Percentiles rank a stretch among this genome's conserved stretches.
Conservation (phyloP, 2,113 vertebrate species). For the Porphyrio hochstetteri region DNA sequence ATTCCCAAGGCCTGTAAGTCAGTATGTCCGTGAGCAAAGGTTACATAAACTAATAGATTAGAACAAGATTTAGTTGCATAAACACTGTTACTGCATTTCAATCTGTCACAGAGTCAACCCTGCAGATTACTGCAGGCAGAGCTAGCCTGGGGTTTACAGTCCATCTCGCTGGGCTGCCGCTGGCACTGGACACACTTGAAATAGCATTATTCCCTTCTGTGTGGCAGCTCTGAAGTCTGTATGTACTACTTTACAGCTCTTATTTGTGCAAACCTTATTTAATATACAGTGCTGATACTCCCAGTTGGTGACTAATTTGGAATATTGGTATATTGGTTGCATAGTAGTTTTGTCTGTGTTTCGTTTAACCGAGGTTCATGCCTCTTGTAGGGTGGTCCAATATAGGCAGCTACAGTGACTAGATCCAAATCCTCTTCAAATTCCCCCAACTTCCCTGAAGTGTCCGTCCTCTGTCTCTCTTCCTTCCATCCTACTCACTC, state of each 20-base stretch:
- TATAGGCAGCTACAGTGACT: background rate
- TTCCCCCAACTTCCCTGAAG: background rate
- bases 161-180: background rate
- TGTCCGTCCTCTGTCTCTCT: background rate
- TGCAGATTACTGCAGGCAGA: constrained; percentile 48
- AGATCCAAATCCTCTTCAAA: background rate
- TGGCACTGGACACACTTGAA: background rate
- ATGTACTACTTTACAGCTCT: background rate
- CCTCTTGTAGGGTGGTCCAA: background rate
- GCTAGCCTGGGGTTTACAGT: background rate
- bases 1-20: background rate
- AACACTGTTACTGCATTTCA: constrained; percentile 49
- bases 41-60: constrained; percentile 67
- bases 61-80: constrained; percentile 65
- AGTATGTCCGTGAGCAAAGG: constrained; percentile 18
- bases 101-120: constrained; percentile 43
- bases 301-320: background rate
- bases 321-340: background rate
- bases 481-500: background rate
- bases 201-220: background rate
- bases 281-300: background rate
- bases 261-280: background rate
- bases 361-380: background rate
- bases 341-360: background rate
- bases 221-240: background rate